phyloP scores from a whole-genome alignment of 1,140 invertebrate genomes.

The Dryas iulia region DNA sequence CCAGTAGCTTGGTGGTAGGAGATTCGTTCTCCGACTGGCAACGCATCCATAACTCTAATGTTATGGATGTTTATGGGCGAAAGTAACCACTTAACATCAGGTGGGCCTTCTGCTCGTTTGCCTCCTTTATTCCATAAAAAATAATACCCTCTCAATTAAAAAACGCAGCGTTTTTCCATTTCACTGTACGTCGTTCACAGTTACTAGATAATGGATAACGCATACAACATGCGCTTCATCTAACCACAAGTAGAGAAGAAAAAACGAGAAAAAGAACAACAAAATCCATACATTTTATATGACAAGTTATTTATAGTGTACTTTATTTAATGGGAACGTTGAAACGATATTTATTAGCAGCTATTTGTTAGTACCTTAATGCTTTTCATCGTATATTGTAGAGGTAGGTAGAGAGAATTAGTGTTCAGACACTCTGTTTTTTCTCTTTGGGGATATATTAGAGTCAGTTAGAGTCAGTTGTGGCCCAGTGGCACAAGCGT shows the following conservation, averaged over 20 bases:
- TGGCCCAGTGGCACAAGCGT: too few relatives aligned
- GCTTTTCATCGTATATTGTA: neutral
- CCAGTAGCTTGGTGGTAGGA: too few relatives aligned
- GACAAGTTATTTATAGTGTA: constrained; percentile 3
- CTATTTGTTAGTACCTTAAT: neutral
- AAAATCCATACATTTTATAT: neutral
- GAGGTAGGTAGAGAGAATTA: neutral
- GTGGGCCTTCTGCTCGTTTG: too few relatives aligned
- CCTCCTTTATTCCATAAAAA: too few relatives aligned
- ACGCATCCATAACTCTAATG: too few relatives aligned
- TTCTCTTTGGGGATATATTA: too few relatives aligned
- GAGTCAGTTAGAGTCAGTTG: too few relatives aligned
- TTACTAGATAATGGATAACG: constrained; percentile 14
- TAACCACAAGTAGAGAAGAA: neutral
- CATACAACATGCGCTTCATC: constrained; percentile 6
- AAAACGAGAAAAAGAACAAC: neutral
- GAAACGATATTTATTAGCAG: neutral
- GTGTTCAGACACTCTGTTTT: neutral
- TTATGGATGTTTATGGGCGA: too few relatives aligned
- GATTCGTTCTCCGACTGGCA: too few relatives aligned
- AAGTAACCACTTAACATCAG: too few relatives aligned
- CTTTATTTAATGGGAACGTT: constrained; percentile 2
- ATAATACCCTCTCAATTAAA: too few relatives aligned
- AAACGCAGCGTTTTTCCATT: neutral
- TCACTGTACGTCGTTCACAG: constrained; percentile 13